A percentile compares a stretch with the other conserved stretches of the same genome.
These are phyloP conservation scores for Beris morrisii DNA, from an alignment of 2,888 invertebrate species.

Conservation along the genomic window DNA sequence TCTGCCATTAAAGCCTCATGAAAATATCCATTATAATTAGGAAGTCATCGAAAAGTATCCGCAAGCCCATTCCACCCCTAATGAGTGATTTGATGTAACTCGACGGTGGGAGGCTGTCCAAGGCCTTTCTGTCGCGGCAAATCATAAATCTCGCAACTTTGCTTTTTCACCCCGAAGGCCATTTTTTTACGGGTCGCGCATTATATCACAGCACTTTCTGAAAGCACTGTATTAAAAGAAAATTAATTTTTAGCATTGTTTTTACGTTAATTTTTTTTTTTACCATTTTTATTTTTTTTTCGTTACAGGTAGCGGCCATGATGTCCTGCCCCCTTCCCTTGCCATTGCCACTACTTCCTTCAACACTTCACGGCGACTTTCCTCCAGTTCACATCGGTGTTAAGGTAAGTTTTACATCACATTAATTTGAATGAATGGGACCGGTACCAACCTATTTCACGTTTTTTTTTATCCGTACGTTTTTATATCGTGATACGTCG, in stretches of 20 bases:
- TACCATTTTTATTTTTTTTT: constrained; percentile 36
- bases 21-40: constrained; percentile 24
- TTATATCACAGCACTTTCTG: too few species aligned
- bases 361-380: constrained; percentile 56
- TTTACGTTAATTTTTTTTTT: constrained; percentile 6
- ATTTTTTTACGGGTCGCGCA: too few species aligned
- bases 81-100: too few species aligned
- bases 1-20: too few species aligned
- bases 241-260: constrained; percentile 17
- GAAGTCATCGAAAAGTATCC: constrained; percentile 17
- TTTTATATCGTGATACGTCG: constrained; percentile 9
- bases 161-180: too few species aligned
- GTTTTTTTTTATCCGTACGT: neutral
- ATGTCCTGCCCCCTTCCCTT: constrained; percentile 58
- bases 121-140: too few species aligned
- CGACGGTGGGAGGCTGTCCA: too few species aligned
- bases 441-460: constrained; percentile 11
- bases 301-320: constrained; percentile 57
- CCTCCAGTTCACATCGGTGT: constrained; percentile 56
- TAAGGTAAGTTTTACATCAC: constrained; percentile 49
- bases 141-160: too few species aligned
- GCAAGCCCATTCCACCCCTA: too few species aligned
- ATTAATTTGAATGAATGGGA: constrained; percentile 36
- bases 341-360: constrained; percentile 56
- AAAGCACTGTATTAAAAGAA: constrained; percentile 16